Percentiles rank a stretch among this genome's conserved stretches.
Conservation (phyloP, 2,113 vertebrate genomes). For the Chionodraco myersi region DNA sequence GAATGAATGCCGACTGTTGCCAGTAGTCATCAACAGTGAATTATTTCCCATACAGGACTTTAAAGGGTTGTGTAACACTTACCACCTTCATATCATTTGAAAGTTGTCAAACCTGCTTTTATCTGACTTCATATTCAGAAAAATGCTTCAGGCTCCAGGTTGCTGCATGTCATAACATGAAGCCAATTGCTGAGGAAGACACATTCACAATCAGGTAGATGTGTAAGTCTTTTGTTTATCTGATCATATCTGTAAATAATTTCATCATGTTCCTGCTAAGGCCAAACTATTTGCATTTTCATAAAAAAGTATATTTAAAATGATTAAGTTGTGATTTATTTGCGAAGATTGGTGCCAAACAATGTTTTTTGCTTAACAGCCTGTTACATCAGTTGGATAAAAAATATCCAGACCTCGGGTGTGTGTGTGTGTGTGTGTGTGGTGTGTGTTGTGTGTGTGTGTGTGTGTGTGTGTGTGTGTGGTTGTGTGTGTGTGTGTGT, state of each 20-base stretch:
- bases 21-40: background rate
- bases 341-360: too few relatives aligned
- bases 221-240: background rate
- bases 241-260: background rate
- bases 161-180: background rate
- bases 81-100: background rate
- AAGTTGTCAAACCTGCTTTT: conserved; percentile 26
- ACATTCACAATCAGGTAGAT: background rate
- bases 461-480: too few relatives aligned
- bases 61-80: background rate
- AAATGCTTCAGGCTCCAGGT: background rate
- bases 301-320: too few relatives aligned
- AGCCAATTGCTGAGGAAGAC: background rate
- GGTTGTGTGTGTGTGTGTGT: too few relatives aligned
- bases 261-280: background rate
- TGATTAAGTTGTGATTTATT: too few relatives aligned
- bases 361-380: too few relatives aligned
- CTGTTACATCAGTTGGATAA: too few relatives aligned
- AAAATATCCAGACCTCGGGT: too few relatives aligned
- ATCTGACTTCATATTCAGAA: background rate
- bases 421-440: too few relatives aligned
- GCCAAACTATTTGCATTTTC: too few relatives aligned
- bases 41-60: background rate
- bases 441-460: too few relatives aligned
- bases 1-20: background rate